Conservation (phyloP, 2,888 invertebrate species). For the Chrysomela aeneicollis region DNA sequence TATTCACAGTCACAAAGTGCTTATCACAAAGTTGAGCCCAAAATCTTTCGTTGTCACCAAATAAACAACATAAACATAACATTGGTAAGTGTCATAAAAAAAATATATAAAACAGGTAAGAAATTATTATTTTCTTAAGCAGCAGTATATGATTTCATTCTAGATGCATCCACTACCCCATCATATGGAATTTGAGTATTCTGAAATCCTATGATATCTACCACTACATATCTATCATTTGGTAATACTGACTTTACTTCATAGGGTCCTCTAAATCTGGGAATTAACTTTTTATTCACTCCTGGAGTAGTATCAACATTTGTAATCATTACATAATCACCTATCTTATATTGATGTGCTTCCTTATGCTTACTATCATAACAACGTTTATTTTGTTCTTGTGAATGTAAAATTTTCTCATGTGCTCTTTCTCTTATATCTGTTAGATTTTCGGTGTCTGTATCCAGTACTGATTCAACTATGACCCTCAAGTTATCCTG, state of each 20-base stretch:
- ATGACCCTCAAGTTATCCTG: conserved; percentile 16
- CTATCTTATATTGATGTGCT: conserved; percentile 33
- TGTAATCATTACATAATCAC: conserved; percentile 46
- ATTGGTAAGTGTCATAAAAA: too few relatives aligned
- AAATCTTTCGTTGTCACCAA: too few relatives aligned
- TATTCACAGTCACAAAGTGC: too few relatives aligned
- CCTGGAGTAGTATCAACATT: conserved; percentile 38
- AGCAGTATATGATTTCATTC: conserved; percentile 14
- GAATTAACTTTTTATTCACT: conserved; percentile 40
- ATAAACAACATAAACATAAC: too few relatives aligned
- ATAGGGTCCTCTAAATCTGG: conserved; percentile 42
- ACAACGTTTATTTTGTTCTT: conserved; percentile 20
- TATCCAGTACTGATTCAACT: not conserved
- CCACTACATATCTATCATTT: conserved; percentile 42
- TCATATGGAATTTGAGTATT: conserved; percentile 23
- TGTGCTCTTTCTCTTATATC: conserved; percentile 7
- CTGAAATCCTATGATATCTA: conserved; percentile 25
- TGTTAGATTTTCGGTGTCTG: not conserved
- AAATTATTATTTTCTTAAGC: too few relatives aligned
- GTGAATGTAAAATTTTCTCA: conserved; percentile 7
- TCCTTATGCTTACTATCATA: conserved; percentile 45
- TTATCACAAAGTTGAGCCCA: too few relatives aligned
- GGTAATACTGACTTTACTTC: conserved; percentile 32
- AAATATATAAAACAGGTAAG: too few relatives aligned
- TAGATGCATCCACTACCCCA: conserved; percentile 23